Evolutionary conservation across 2,113 vertebrate genomes (phyloP).

Genomic region (Geococcyx californianus): DNA sequence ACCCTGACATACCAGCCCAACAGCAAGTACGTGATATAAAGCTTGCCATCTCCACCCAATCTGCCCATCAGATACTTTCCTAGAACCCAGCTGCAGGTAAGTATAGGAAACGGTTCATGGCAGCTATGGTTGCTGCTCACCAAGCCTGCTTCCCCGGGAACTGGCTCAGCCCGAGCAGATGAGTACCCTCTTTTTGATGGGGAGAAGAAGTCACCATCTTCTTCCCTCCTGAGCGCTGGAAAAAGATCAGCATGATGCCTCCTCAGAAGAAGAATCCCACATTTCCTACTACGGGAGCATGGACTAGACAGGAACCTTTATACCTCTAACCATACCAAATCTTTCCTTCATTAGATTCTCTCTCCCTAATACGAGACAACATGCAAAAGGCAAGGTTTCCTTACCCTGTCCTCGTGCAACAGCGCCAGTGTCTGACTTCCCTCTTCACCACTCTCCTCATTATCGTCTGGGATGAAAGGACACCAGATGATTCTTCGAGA

Average conservation of each 20-base stretch:
- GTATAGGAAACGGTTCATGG: background rate
- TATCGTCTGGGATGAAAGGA: conserved; percentile 93
- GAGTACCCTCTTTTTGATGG: background rate
- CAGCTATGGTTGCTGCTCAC: background rate
- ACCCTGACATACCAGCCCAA: background rate
- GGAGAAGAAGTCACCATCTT: background rate
- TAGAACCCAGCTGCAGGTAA: background rate
- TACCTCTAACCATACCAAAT: background rate
- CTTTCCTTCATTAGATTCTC: background rate
- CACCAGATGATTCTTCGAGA: conserved; percentile 96
- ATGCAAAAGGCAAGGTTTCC: background rate
- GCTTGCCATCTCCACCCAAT: background rate
- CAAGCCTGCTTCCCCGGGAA: background rate
- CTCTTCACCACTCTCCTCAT: conserved; percentile 89
- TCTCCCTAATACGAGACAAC: background rate
- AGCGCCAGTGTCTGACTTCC: conserved; percentile 89
- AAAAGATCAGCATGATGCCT: background rate
- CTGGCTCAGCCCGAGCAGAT: background rate
- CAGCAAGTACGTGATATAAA: background rate
- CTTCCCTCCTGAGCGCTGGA: background rate
- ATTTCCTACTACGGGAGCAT: accelerated
- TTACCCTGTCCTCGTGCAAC: conserved; percentile 92
- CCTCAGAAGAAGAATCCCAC: background rate
- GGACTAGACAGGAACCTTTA: background rate
- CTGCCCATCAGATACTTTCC: background rate